These are phyloP conservation scores for Axea sp. DNA, from an alignment of 2,888 invertebrate genomes.

Conservation along the genomic window DNA sequence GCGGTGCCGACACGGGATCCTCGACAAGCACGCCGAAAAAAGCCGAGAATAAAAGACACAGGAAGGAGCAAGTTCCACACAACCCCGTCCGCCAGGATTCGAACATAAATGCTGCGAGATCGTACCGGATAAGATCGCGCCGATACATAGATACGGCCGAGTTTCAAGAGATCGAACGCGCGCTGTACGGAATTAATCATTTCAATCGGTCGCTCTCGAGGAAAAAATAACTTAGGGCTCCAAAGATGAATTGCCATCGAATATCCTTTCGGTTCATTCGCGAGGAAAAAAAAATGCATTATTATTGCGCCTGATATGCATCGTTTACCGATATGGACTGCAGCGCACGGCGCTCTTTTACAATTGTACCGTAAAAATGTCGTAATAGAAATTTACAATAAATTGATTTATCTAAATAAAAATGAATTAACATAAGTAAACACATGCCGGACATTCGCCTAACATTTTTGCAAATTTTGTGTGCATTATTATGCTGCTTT, in stretches of 20 bases:
- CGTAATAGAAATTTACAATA: too few species aligned
- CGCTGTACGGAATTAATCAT: conserved; percentile 38
- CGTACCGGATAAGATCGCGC: conserved; percentile 46
- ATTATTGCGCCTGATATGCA: neutral
- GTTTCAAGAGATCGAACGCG: conserved; percentile 28
- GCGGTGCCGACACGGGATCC: conserved; percentile 38
- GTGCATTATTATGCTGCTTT: too few species aligned
- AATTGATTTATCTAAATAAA: too few species aligned
- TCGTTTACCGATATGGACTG: too few species aligned
- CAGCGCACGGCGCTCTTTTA: too few species aligned
- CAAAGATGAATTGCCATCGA: conserved; percentile 30
- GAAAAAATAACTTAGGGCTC: conserved; percentile 1
- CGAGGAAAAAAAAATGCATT: conserved; percentile 5
- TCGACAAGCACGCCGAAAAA: conserved; percentile 45
- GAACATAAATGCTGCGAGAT: conserved; percentile 38
- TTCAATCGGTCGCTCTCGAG: neutral
- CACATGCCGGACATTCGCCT: too few species aligned
- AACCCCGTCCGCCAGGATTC: conserved; percentile 53
- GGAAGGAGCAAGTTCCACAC: conserved; percentile 48
- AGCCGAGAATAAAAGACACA: conserved; percentile 53
- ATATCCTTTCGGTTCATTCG: conserved; percentile 8
- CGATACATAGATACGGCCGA: conserved; percentile 19
- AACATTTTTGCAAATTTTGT: too few species aligned
- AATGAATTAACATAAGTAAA: too few species aligned
- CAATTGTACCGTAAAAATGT: too few species aligned